Base-by-base conservation (phyloP, 2,888 invertebrate species). In the Portevinia maculata region DNA sequence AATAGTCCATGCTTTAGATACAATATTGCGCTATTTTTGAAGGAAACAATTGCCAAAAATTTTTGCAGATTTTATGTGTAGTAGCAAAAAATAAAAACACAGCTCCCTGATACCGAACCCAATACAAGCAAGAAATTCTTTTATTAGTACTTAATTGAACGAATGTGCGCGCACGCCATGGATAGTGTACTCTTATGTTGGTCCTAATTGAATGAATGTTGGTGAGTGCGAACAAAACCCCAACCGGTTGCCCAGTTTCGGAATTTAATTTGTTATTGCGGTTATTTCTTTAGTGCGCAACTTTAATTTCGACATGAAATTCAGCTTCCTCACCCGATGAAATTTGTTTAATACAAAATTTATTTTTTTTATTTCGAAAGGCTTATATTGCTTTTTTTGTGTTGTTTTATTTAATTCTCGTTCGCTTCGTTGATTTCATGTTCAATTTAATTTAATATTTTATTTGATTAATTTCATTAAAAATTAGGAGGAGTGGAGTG, bases 191-290 rank as follows among this genome's bases (percentile, higher is more conserved):
- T n/a, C n/a, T 24, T 24, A 24, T 24, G 24, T 5, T 24, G 2
- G 24, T 24, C 24, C 24, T 24, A 24, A 24, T 24, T 24, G 24
- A 24, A 24, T 24, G 24, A 5, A 24, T 24, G 24, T 24, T 24
- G 24, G 24, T 24, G 5, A 3, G 24, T 24, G 2, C 24, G 5
- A 24, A 24, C 3, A 24, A 24, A 24, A 24, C 2, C 24, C 24
- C 24, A 3, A 24, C 24, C 5, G 76, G 70, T 60, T 53, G 71
- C 9, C 71, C 37, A 19, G 53, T 57, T 71, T 76, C n/a, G 70
- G 60, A 71, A 76, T 76, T 76, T 71, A 83, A 83, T 83, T 83
- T 83, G 81, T 76, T 76, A 21, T 60, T 83, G 81, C 41, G 81
- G 81, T 76, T 59, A 48, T 46, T 34, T 15, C 64, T 24, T 52